A percentile compares a stretch with the other conserved stretches of the same genome.
These are phyloP conservation scores for Ciconia boyciana DNA, from an alignment of 2,113 vertebrate genomes.

Conservation along the genomic window DNA sequence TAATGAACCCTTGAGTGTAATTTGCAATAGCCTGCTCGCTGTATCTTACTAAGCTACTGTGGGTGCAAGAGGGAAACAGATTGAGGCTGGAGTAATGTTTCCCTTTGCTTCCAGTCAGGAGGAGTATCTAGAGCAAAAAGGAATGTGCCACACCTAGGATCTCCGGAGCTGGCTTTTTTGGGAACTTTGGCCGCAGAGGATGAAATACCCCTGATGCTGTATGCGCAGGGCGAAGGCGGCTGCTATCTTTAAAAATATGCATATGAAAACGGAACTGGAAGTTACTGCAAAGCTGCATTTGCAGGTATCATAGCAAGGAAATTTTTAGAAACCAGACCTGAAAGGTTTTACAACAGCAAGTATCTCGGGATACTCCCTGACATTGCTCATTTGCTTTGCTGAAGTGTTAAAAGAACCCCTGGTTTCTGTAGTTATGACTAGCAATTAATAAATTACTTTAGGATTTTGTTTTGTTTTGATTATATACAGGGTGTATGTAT, in stretches of 20 bases:
- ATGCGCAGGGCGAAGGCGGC: neutral
- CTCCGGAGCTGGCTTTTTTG: neutral
- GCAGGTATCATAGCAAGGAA: neutral
- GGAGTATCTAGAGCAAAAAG: conserved; percentile 22
- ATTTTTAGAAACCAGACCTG: neutral
- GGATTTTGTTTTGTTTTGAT: neutral
- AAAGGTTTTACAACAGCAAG: neutral
- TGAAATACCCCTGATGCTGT: neutral
- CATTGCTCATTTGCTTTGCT: neutral
- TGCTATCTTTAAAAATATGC: neutral
- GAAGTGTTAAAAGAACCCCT: neutral
- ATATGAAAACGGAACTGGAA: neutral
- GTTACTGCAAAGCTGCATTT: neutral
- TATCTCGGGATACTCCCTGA: neutral
- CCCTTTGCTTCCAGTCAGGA: conserved; percentile 2
- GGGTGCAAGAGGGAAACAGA: neutral
- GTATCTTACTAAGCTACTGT: neutral
- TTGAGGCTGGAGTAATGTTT: conserved; percentile 29
- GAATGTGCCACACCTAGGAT: conserved; percentile 46
- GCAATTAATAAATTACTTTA: neutral
- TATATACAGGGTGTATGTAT: neutral
- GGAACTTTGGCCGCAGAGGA: neutral
- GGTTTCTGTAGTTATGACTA: neutral
- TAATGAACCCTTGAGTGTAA: neutral
- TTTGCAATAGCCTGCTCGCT: neutral